These are phyloP conservation scores for Bufo gargarizans DNA, from an alignment of 2,113 vertebrate genomes.

Conservation along the genomic window DNA sequence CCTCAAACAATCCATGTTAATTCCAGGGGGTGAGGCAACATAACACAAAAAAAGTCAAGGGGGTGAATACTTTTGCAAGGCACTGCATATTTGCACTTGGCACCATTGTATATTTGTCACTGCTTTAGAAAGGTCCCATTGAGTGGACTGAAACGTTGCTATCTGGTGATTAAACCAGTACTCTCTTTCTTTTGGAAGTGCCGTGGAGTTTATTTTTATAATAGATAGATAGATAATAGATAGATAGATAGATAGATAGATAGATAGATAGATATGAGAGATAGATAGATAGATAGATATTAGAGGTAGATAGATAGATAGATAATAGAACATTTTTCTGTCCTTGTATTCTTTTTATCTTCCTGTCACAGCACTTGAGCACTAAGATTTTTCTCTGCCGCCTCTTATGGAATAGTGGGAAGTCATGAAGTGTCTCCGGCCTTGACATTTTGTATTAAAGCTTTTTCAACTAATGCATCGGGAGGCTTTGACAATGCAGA, in stretches of 20 bases:
- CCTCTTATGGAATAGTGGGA: not conserved
- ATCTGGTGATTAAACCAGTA: no score
- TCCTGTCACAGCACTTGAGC: not conserved
- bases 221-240: constrained; percentile 8
- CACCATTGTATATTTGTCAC: no score
- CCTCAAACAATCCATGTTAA: no score
- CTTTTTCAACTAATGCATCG: not conserved
- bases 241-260: constrained; percentile 1
- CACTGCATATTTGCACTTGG: no score
- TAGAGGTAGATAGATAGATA: not conserved
- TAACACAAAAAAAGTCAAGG: no score
- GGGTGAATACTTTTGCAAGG: no score
- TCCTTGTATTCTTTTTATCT: not conserved
- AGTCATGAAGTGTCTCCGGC: not conserved
- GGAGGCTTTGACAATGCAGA: not conserved
- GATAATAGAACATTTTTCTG: not conserved
- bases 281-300: not conserved
- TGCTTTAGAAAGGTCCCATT: no score
- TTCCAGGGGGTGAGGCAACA: no score
- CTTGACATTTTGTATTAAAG: constrained; percentile 18
- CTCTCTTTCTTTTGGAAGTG: no score
- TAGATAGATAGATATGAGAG: not conserved
- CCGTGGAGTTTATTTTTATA: no score
- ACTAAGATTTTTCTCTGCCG: not conserved
- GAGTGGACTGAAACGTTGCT: no score